Evolutionary conservation across 2,888 invertebrate genomes (phyloP).

Genomic region (Drosophila pseudotalamancana): DNA sequence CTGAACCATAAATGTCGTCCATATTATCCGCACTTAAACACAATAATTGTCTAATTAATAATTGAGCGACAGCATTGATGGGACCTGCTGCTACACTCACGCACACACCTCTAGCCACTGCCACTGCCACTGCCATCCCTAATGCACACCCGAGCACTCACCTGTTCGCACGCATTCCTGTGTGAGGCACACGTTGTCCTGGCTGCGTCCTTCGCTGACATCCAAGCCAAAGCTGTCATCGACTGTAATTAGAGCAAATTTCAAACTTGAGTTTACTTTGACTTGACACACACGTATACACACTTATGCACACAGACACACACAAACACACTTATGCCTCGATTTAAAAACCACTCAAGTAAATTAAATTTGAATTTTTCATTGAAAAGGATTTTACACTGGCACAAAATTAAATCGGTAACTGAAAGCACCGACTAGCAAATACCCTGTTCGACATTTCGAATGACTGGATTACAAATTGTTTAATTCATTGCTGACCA

Average conservation of each 20-base stretch:
- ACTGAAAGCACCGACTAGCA: neutral
- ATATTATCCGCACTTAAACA: slow-evolving; percentile 16
- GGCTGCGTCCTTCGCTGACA: slow-evolving; percentile 23
- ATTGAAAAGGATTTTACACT: slow-evolving; percentile 49
- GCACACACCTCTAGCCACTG: neutral
- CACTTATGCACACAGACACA: neutral
- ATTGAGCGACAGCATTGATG: slow-evolving; percentile 35
- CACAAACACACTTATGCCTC: slow-evolving; percentile 9
- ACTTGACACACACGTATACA: slow-evolving; percentile 15
- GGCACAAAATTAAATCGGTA: neutral
- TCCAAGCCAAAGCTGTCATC: slow-evolving; percentile 29
- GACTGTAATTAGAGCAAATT: slow-evolving; percentile 59
- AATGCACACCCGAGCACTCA: slow-evolving; percentile 76
- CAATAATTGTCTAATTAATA: slow-evolving; percentile 63
- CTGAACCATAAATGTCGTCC: neutral
- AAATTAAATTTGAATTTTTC: slow-evolving; percentile 71
- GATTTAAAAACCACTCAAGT: slow-evolving; percentile 61
- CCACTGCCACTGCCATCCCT: neutral
- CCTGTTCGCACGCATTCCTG: slow-evolving; percentile 87
- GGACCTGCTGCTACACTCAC: no score
- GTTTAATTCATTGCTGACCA: neutral
- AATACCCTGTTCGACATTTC: slow-evolving; percentile 1
- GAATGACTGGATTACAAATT: neutral
- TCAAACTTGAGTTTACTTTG: slow-evolving; percentile 23
- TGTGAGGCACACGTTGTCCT: slow-evolving; percentile 85